Evolutionary conservation across 2,888 invertebrate species (phyloP).

Genomic region (Hypolimnas misippus): DNA sequence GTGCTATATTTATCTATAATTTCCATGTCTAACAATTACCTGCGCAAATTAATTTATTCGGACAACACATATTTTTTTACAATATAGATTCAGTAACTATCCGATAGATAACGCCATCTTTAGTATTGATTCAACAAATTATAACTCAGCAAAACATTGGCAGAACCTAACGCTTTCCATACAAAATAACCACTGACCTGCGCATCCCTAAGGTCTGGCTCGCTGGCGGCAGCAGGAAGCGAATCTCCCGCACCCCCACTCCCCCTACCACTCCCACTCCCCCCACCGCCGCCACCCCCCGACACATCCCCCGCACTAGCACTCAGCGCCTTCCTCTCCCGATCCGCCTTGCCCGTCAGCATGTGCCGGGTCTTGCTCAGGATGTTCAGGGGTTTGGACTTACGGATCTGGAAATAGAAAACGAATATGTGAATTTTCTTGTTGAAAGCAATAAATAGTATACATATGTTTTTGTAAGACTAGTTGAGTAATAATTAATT

Average conservation of each 20-base stretch:
- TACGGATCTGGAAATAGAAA: constrained; percentile 67
- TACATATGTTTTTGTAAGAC: no score
- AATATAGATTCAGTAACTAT: no score
- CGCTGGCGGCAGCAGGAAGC: constrained; percentile 84
- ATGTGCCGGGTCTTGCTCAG: constrained; percentile 69
- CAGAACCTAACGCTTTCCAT: not conserved
- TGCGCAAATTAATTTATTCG: no score
- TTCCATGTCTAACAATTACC: no score
- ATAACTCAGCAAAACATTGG: no score
- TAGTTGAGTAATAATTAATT: no score
- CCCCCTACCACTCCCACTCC: constrained; percentile 53
- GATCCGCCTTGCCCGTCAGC: constrained; percentile 56
- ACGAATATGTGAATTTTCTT: no score
- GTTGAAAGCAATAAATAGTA: no score
- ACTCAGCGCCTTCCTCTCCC: constrained; percentile 55
- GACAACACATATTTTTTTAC: no score
- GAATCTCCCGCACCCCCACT: constrained; percentile 49
- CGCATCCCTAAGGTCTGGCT: constrained; percentile 85
- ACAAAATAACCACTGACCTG: constrained; percentile 58
- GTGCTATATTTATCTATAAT: no score
- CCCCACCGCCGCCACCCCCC: constrained; percentile 77
- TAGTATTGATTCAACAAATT: no score
- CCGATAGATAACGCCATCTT: no score
- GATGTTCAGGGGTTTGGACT: constrained; percentile 69
- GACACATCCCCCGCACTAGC: constrained; percentile 77